Base-by-base conservation (phyloP, 2,113 vertebrate species). In the Prunella himalayana region DNA sequence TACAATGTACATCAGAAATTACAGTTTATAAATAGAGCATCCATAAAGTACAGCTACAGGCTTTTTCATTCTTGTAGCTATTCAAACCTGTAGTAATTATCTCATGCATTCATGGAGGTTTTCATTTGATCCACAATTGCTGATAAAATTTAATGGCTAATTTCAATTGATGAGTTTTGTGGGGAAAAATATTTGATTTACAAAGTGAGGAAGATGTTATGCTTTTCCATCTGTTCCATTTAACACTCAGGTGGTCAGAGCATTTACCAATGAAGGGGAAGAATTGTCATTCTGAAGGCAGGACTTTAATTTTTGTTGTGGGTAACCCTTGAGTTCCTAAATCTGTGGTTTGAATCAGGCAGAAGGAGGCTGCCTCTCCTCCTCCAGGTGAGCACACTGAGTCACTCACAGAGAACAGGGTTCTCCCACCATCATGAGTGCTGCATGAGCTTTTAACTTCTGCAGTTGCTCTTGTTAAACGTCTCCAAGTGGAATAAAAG, bases 181-280 rank as follows among this genome's bases (percentile, higher is more conserved):
- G 3, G 31, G 23, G 47, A 83, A 24, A 64, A 82, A 76, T 53
- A 37, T 0, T 59, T 17, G 1, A 53, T 79, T 87, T 65, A 31
- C 10, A 18, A 60, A 71, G 10, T 30, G 54, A 42, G 27, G 31
- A 41, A 71, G 19, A 14, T 69, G 19, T 39, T 6, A 1, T 50
- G 23, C 65, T 53, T 73, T 80, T 95, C 35, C 12, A 7, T 47
- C 33, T 54, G 54, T 71, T 51, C 17, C 8, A 17, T 65, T 75
- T 22, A 56, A 13, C 31, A 18, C 19, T 30, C 24, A 14, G 9
- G 33, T 71, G 15, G 30, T 79, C 70, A 47, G n/a, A 94, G 27
- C 24, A 28, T n/a, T 82, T 53, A 24, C n/a, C 2, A 7, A 0
- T 7, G 1, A 22, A 4, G 9, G 20, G 27, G 2, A 37, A 37